Conservation (phyloP, 2,888 invertebrate species). For the Balanococcus diminutus region DNA sequence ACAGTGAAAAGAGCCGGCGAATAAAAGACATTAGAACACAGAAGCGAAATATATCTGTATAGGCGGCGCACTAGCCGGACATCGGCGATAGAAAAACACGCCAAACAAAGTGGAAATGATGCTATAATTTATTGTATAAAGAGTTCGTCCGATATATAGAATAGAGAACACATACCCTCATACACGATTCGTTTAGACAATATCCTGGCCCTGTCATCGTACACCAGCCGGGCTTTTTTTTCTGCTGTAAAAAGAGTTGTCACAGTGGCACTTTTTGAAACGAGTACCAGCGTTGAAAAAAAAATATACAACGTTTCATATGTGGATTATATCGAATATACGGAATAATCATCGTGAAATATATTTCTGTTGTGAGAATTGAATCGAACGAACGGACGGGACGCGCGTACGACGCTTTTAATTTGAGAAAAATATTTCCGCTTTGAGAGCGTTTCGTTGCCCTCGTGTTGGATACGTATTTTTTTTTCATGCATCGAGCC, state of each 20-base stretch:
- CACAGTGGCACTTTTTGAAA: background rate
- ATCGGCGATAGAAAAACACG: constrained; percentile 21
- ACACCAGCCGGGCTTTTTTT: background rate
- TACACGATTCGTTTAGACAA: constrained; percentile 26
- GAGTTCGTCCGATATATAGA: constrained; percentile 2
- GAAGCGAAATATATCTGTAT: background rate
- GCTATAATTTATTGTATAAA: constrained; percentile 16
- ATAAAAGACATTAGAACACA: constrained; percentile 2
- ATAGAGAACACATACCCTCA: background rate
- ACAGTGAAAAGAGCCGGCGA: background rate
- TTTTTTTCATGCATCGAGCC: background rate
- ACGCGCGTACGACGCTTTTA: too few relatives aligned
- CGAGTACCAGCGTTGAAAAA: background rate
- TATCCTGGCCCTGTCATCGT: constrained; percentile 29
- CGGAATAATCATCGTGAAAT: constrained; percentile 6
- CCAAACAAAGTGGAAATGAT: constrained; percentile 31
- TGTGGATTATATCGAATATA: constrained; percentile 20
- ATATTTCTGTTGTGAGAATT: constrained; percentile 16
- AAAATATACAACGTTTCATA: constrained; percentile 17
- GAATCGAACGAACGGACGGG: constrained; percentile 17
- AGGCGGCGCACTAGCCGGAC: background rate
- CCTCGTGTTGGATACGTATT: too few relatives aligned
- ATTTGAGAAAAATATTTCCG: constrained; percentile 29
- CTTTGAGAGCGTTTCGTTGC: background rate
- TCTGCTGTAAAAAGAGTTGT: background rate